Base-by-base conservation (phyloP, 1,140 invertebrate genomes). In the Drosophila watanabei region DNA sequence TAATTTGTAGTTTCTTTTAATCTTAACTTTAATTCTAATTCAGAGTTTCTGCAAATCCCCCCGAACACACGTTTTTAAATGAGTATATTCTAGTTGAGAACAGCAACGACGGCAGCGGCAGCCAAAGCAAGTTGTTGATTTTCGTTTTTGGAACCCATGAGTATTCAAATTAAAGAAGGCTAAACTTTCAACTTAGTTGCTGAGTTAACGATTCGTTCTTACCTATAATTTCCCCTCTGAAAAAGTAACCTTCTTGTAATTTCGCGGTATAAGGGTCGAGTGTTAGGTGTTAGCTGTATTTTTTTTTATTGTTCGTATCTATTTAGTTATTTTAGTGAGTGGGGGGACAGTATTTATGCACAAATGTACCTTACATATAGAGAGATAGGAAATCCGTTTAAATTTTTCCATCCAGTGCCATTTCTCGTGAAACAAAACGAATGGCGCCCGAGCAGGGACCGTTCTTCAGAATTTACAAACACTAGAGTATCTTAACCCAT, bases 31-130 rank as follows among this genome's bases (percentile, higher is more conserved):
- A 57, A 60, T 58, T 61, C 33, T 78, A 63, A 54, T 48, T 30
- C 64, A 28, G 16, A 39, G 30, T 56, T 45, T 62, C 57, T 46
- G 52, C 62, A 30, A 52, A 13, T 65, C 48, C 35, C 46, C 59
- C 69, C 54, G 37, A 24, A 24, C 57, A 41, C 20, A 59, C 56
- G 37, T 39, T 46, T 63, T 70, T 39, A 75, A 48, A 89, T 90
- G 86, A 90, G 86, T 90, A 90, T 90, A 90, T 86, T 90, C 86
- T 90, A 90, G 86, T 90, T 90, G 87, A 89, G 71, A 73, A 82
- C 78, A 84, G 59, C 81, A 84, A 73, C 77, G 66, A 49, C 33
- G 76, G 32, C 59, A 66, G 63, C 62, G 62, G 48, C 64, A 75
- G 18, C 79, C 63, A 84, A 43, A 63, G 65, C 75, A 71, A 78